These are phyloP conservation scores for Eretmochelys imbricata DNA, from an alignment of 2,113 vertebrate genomes.

Conservation along the genomic window DNA sequence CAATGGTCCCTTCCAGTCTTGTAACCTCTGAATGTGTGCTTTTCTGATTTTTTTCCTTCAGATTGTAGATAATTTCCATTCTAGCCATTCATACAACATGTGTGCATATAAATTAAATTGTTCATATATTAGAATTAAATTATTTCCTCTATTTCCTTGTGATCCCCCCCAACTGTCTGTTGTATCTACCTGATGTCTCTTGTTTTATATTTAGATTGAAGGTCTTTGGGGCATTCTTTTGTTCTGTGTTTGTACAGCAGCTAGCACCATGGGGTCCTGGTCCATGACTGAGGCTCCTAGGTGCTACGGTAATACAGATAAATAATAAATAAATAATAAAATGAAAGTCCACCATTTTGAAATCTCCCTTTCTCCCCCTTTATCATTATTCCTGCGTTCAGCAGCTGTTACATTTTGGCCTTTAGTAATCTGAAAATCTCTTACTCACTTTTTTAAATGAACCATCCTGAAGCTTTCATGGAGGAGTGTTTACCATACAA, in stretches of 20 bases:
- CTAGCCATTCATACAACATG: neutral
- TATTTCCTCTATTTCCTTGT: neutral
- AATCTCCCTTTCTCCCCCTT: neutral
- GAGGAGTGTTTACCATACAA: slow-evolving; percentile 33
- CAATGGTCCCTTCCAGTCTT: neutral
- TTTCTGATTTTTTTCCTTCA: neutral
- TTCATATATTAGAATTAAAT: neutral
- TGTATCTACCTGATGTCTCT: neutral
- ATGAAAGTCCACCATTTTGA: neutral
- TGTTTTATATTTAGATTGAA: neutral
- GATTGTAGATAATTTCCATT: neutral
- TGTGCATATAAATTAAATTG: neutral
- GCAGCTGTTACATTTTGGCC: slow-evolving; percentile 37
- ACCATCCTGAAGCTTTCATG: slow-evolving; percentile 13
- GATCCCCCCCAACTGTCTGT: neutral
- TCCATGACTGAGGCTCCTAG: neutral
- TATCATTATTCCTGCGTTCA: slow-evolving; percentile 35
- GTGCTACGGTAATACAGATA: neutral
- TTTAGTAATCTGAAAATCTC: neutral
- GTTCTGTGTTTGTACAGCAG: neutral
- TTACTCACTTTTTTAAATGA: slow-evolving; percentile 45
- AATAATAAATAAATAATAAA: neutral
- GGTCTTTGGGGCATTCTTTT: neutral
- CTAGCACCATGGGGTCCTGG: neutral
- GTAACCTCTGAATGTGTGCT: neutral